These are phyloP conservation scores for Mohoua ochrocephala DNA, from an alignment of 2,113 vertebrate genomes.

Conservation along the genomic window DNA sequence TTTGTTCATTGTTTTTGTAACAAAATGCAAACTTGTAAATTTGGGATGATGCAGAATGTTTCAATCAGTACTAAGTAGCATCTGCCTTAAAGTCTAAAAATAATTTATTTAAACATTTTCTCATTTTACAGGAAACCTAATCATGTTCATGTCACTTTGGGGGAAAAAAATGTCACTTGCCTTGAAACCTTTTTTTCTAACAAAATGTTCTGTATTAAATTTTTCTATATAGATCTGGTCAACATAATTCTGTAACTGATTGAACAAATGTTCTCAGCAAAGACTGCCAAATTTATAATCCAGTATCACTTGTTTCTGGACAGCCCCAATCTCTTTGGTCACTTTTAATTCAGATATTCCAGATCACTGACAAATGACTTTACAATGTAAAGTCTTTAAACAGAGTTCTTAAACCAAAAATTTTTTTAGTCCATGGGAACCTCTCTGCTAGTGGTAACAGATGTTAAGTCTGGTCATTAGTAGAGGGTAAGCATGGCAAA, in stretches of 20 bases:
- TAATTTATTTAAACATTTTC: constrained; percentile 16
- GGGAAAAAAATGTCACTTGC: not conserved
- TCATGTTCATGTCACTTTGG: not conserved
- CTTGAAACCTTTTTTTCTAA: not conserved
- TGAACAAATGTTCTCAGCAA: not conserved
- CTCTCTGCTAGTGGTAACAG: not conserved
- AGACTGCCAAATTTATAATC: not conserved
- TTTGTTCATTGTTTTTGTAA: constrained; percentile 53
- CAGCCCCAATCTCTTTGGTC: not conserved
- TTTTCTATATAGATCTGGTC: not conserved
- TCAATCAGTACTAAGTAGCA: constrained; percentile 34
- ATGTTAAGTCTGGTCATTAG: not conserved
- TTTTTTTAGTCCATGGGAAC: not conserved
- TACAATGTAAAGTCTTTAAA: not conserved
- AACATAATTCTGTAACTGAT: not conserved
- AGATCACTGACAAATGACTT: not conserved
- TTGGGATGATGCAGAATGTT: constrained; percentile 30
- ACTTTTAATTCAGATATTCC: not conserved
- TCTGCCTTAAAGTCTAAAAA: constrained; percentile 48
- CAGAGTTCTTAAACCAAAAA: not conserved
- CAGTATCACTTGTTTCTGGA: not conserved
- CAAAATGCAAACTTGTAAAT: constrained; percentile 47
- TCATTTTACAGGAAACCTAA: not conserved
- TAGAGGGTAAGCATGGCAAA: not conserved
- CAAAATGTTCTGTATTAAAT: not conserved